phyloP scores from a whole-genome alignment of 2,888 invertebrate genomes.

The Diadegma fenestrale region DNA sequence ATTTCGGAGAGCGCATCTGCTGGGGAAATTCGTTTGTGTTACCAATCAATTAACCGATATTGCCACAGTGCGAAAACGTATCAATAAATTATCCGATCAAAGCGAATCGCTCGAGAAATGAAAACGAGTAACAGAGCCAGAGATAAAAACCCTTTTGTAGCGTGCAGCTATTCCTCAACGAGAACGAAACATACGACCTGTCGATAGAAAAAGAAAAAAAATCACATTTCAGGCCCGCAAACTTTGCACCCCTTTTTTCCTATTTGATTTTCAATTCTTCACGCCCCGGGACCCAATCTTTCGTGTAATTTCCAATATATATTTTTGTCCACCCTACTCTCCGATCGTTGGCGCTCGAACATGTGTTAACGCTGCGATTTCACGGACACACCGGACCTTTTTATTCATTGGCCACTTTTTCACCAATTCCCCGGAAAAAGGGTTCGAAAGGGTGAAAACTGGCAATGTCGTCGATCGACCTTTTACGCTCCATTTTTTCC shows the following conservation, averaged over 20 bases:
- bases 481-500: conserved; percentile 47
- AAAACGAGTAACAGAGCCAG: conserved; percentile 27
- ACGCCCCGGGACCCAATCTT: conserved; percentile 82
- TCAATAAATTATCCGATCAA: conserved; percentile 82
- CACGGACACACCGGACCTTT: conserved; percentile 72
- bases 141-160: conserved; percentile 74
- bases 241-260: conserved; percentile 75
- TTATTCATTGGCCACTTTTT: conserved; percentile 58
- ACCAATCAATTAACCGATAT: conserved; percentile 69
- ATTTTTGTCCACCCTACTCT: conserved; percentile 60
- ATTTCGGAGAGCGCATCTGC: conserved; percentile 56
- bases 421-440: conserved; percentile 58
- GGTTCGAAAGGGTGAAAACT: conserved; percentile 66
- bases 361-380: conserved; percentile 80
- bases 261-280: conserved; percentile 84
- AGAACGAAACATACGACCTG: conserved; percentile 51
- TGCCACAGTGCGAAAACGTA: conserved; percentile 57
- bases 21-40: conserved; percentile 50
- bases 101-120: conserved; percentile 72
- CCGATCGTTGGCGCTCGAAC: conserved; percentile 68
- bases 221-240: conserved; percentile 66
- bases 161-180: conserved; percentile 55
- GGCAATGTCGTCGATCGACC: not conserved
- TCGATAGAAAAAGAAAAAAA: conserved; percentile 65
- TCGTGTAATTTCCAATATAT: conserved; percentile 84